Evolutionary conservation across 1,140 invertebrate species (phyloP).

Genomic region (Bombus turneri): DNA sequence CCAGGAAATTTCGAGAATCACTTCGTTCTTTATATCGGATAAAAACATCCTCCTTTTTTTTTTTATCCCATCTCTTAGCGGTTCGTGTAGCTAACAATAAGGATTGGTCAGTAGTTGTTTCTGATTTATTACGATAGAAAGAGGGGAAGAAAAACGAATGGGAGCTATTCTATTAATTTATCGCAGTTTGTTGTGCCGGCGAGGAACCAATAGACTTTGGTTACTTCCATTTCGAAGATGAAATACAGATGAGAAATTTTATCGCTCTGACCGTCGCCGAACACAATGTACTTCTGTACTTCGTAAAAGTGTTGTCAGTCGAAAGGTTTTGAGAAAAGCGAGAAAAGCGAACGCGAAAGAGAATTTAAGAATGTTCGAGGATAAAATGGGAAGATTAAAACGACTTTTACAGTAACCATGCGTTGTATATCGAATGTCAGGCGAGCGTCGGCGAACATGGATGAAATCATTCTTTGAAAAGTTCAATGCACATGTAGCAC

Average conservation of each 20-base stretch:
- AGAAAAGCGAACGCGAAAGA: too few relatives aligned
- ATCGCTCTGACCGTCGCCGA: neutral
- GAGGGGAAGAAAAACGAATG: neutral
- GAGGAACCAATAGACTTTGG: neutral
- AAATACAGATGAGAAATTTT: neutral
- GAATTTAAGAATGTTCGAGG: too few relatives aligned
- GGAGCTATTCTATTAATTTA: too few relatives aligned
- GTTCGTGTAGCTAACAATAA: neutral
- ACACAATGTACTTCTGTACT: neutral
- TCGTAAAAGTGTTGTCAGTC: too few relatives aligned
- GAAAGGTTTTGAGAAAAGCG: too few relatives aligned
- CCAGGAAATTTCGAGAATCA: too few relatives aligned
- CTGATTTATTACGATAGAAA: neutral
- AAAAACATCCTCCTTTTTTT: neutral
- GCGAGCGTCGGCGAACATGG: neutral
- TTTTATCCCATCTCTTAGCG: neutral
- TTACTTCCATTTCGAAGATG: neutral
- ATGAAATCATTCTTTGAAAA: conserved; percentile 26
- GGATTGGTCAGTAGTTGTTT: neutral
- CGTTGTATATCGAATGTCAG: neutral
- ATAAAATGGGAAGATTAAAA: neutral
- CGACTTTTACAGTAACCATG: neutral
- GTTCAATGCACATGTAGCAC: conserved; percentile 63
- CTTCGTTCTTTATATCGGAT: neutral
- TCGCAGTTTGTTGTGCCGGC: too few relatives aligned